A percentile compares a stretch with the other conserved stretches of the same genome.
These are phyloP conservation scores for Drosophila nigritarsus DNA, from an alignment of 2,888 invertebrate species.

Conservation along the genomic window DNA sequence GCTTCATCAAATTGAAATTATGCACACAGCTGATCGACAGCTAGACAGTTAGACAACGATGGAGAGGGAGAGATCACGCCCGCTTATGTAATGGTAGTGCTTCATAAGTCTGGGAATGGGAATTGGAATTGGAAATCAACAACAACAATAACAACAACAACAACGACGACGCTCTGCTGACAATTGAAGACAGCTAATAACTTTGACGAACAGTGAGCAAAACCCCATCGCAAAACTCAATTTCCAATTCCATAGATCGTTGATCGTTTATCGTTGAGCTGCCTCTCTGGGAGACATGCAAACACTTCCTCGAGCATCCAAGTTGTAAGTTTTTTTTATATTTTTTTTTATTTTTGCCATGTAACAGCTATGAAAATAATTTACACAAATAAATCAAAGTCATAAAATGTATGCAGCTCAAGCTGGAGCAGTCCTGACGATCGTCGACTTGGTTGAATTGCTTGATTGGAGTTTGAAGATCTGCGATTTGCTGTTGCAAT, in stretches of 20 bases:
- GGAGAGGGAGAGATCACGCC: conserved; percentile 48
- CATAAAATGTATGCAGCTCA: conserved; percentile 61
- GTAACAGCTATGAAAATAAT: conserved; percentile 71
- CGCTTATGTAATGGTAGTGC: conserved; percentile 64
- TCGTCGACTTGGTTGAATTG: conserved; percentile 7
- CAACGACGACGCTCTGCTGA: conserved; percentile 48
- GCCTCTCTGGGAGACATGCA: conserved; percentile 41
- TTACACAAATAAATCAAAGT: conserved; percentile 79
- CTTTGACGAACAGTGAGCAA: conserved; percentile 63
- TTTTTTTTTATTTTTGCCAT: conserved; percentile 30
- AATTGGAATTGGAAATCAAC: conserved; percentile 8
- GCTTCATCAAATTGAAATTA: conserved; percentile 77
- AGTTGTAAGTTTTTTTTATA: conserved; percentile 28
- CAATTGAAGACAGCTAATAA: conserved; percentile 77
- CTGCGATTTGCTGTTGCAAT: conserved; percentile 48
- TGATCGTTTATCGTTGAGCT: conserved; percentile 18
- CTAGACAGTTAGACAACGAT: conserved; percentile 50
- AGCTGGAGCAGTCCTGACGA: conserved; percentile 39
- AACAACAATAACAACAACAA: conserved; percentile 4
- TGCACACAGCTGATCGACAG: conserved; percentile 73
- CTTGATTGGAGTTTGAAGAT: conserved; percentile 46
- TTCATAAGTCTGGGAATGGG: conserved; percentile 37
- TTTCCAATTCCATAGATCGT: conserved; percentile 17
- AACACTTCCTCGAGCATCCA: conserved; percentile 60
- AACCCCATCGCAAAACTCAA: conserved; percentile 19